Evolutionary conservation across 2,888 invertebrate genomes (phyloP).

Genomic region (Lypha dubia): DNA sequence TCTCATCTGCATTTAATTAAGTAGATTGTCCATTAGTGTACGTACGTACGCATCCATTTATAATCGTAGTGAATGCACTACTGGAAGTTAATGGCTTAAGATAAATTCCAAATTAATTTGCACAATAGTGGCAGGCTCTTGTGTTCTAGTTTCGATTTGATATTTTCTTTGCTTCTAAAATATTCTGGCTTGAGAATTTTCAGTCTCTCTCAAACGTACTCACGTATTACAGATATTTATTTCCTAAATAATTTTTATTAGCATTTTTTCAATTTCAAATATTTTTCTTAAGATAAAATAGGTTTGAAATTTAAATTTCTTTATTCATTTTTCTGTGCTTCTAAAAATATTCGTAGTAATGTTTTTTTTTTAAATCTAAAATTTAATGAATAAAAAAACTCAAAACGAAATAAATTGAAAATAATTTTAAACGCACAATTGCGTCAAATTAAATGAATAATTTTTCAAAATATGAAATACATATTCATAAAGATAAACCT

Average conservation of each 20-base stretch:
- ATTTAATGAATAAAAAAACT: slow-evolving; percentile 30
- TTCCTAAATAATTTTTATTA: slow-evolving; percentile 5
- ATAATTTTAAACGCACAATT: slow-evolving; percentile 57
- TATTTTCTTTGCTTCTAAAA: too few relatives aligned
- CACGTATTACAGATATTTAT: background rate
- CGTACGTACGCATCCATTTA: background rate
- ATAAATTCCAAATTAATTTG: background rate
- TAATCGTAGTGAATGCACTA: background rate
- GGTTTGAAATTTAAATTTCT: slow-evolving; percentile 16
- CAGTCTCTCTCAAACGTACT: background rate
- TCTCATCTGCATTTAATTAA: slow-evolving; percentile 43
- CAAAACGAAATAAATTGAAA: slow-evolving; percentile 25
- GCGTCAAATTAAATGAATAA: slow-evolving; percentile 54
- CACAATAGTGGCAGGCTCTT: background rate
- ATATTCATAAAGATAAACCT: too few relatives aligned
- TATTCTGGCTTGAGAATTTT: background rate
- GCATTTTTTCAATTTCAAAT: slow-evolving; percentile 5
- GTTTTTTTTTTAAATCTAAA: slow-evolving; percentile 30
- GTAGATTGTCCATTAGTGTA: background rate
- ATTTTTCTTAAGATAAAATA: slow-evolving; percentile 46
- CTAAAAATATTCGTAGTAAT: background rate
- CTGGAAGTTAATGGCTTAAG: background rate
- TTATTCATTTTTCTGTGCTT: background rate
- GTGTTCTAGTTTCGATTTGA: background rate
- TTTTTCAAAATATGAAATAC: slow-evolving; percentile 51